Base-by-base conservation (phyloP, 2,888 invertebrate genomes). In the Parnassius smintheus region DNA sequence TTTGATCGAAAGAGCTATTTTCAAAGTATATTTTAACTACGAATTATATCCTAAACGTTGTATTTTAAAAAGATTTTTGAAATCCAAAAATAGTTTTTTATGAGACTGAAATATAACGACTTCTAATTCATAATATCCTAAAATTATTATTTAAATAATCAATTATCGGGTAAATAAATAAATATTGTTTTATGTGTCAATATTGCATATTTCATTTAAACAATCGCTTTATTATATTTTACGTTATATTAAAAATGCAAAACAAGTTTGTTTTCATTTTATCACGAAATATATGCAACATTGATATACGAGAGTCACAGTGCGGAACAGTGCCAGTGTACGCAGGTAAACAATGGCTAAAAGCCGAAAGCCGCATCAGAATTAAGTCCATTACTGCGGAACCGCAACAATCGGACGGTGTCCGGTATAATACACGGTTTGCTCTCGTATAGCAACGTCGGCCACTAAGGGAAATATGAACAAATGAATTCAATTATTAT, bases 281-380 rank as follows among this genome's bases (percentile, higher is more conserved):
- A 60, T 60, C 48, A 56, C 46, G 44, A 58, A 49, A 53, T 49
- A 9, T 49, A 49, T 35, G 58, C 64, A 62, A 69, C 68, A 68
- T 62, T 66, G 68, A 72, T 72, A 73, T 70, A 72, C 70, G 68
- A 57, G 67, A 63, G 64, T 59, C 66, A 65, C 67, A 68, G 72
- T 72, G 66, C 64, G 61, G 51, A 46, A 59, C 70, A 68, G 61
- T 57, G 63, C 65, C 65, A 72, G 71, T 71, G 73, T 74, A 71
- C 59, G 79, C 82, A 84, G 83, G 88, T 85, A 88, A 87, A 89
- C 89, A 90, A 86, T 79, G 83, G 85, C 85, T 88, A 88, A 88
- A 89, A 89, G 89, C 90, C 78, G 78, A 85, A 88, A 88, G 88
- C 89, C 88, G 78, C 89, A 85, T 78, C 85, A 82, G 84, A 86